Evolutionary conservation across 1,140 invertebrate genomes (phyloP).

Genomic region (Paraescarpia echinospica): DNA sequence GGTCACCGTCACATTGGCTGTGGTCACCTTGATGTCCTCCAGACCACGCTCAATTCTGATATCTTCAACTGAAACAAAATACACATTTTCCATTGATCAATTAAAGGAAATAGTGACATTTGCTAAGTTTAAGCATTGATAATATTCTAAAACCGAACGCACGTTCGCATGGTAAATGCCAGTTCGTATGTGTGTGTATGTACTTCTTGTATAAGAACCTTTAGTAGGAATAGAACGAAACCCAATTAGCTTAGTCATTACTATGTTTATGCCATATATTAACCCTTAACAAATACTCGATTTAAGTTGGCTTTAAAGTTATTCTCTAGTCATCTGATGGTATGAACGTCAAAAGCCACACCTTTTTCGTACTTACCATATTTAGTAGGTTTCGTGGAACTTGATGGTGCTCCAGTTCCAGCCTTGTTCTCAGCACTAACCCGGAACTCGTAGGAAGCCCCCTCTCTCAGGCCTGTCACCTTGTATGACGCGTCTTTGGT

Average conservation of each 20-base stretch:
- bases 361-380: constrained; percentile 19
- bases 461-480: constrained; percentile 77
- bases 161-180: neutral
- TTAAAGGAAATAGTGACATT: neutral
- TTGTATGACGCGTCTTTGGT: constrained; percentile 44
- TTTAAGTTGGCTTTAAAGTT: no score
- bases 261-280: neutral
- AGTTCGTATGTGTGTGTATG: neutral
- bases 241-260: neutral
- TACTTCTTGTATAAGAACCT: neutral
- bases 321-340: no score
- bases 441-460: constrained; percentile 95
- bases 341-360: no score
- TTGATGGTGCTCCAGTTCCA: constrained; percentile 89
- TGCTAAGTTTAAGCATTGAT: neutral
- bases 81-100: neutral
- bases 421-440: constrained; percentile 96
- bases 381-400: constrained; percentile 72
- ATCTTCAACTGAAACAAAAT: constrained; percentile 40
- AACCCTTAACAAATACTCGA: no score
- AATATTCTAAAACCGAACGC: neutral
- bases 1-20: constrained; percentile 34
- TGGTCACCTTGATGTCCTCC: constrained; percentile 37
- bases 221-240: neutral
- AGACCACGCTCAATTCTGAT: constrained; percentile 45